Evolutionary conservation across 2,797 vertebrate species (phyloP).

Genomic region (Amazona finschi): DNA sequence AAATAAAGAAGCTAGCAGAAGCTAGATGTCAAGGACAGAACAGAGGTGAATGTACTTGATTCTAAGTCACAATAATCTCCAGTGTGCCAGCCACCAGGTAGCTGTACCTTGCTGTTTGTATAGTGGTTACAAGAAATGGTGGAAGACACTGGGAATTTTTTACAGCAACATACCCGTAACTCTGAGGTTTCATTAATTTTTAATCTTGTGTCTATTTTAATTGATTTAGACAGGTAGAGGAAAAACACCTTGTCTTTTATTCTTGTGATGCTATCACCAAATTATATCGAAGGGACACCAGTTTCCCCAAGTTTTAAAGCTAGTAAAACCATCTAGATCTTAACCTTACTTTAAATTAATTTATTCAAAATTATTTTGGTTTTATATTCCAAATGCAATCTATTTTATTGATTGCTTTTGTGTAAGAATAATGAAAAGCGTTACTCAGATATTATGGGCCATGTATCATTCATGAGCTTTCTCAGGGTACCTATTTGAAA

Average conservation of each 20-base stretch:
- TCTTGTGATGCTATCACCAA: background rate
- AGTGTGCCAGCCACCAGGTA: background rate
- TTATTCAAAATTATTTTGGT: background rate
- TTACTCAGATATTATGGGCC: background rate
- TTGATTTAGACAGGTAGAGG: background rate
- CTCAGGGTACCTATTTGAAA: background rate
- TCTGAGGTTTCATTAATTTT: background rate
- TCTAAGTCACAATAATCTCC: background rate
- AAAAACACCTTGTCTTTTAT: background rate
- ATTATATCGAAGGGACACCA: background rate
- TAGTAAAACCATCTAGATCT: background rate
- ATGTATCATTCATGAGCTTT: fast-evolving
- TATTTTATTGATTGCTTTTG: background rate
- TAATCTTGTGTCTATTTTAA: background rate
- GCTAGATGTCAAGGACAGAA: background rate
- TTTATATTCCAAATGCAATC: background rate
- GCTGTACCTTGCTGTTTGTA: background rate
- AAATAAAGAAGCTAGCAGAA: background rate
- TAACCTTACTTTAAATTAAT: background rate
- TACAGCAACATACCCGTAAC: fast-evolving
- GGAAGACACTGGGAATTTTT: background rate
- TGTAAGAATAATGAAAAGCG: background rate
- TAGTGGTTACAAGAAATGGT: background rate
- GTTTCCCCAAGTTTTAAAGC: background rate
- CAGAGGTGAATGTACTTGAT: background rate